Conservation (phyloP, 1,140 invertebrate genomes). For the Heterodera schachtii region DNA sequence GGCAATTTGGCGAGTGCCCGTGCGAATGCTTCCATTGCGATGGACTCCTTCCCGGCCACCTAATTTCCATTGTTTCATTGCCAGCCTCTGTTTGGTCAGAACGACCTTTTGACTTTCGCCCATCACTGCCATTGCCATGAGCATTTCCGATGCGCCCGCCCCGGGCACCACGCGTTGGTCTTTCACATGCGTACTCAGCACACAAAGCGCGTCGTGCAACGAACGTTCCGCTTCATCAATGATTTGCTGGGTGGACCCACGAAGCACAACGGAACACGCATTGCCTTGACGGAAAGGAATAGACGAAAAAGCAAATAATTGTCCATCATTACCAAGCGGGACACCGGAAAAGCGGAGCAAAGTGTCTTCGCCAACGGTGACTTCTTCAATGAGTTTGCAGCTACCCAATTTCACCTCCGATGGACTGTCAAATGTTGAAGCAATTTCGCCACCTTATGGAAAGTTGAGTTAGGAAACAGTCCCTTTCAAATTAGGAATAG, state of each 20-base stretch:
- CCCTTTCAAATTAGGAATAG: neutral
- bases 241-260: constrained; percentile 98
- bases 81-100: neutral
- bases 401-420: constrained; percentile 86
- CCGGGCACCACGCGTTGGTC: constrained; percentile 72
- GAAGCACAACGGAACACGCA: constrained; percentile 92
- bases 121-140: constrained; percentile 90
- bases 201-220: constrained; percentile 95
- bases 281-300: constrained; percentile 74
- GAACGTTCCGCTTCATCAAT: constrained; percentile 97
- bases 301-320: constrained; percentile 32
- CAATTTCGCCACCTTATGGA: constrained; percentile 83
- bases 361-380: constrained; percentile 97
- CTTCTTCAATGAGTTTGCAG: constrained; percentile 93
- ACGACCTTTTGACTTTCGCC: constrained; percentile 76
- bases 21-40: constrained; percentile 95
- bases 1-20: constrained; percentile 84
- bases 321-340: constrained; percentile 49
- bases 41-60: constrained; percentile 88
- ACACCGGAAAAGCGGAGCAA: constrained; percentile 86
- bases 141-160: constrained; percentile 77
- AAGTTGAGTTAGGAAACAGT: neutral
- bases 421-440: constrained; percentile 94
- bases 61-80: constrained; percentile 1
- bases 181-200: constrained; percentile 89